Percentiles rank a stretch among this genome's conserved stretches.
Evolutionary conservation across 2,888 invertebrate species (phyloP).

Genomic region (Clusia tigrina): DNA sequence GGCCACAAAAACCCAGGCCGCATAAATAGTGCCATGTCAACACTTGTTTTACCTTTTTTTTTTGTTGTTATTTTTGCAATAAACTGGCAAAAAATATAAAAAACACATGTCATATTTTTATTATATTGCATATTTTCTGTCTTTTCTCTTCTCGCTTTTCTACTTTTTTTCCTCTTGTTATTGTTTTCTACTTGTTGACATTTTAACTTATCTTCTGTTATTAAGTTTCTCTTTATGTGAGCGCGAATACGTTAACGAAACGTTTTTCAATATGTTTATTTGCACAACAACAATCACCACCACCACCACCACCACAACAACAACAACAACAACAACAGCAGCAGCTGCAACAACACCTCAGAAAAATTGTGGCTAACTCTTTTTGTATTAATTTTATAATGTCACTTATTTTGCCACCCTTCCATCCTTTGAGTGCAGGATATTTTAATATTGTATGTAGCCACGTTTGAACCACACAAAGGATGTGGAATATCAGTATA

Average conservation of each 20-base stretch:
- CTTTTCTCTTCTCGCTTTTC: too few species aligned
- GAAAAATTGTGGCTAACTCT: too few species aligned
- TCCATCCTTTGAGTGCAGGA: too few species aligned
- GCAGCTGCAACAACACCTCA: too few species aligned
- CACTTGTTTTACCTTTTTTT: constrained; percentile 14
- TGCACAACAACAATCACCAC: background rate
- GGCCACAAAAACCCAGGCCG: constrained; percentile 7
- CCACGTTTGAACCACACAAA: too few species aligned
- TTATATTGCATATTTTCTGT: background rate
- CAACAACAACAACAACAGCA: too few species aligned
- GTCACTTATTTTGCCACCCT: too few species aligned
- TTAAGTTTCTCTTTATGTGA: background rate
- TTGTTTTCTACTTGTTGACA: constrained; percentile 11
- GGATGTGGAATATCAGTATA: too few species aligned
- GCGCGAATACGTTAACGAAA: background rate
- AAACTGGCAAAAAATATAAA: too few species aligned
- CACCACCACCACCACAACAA: too few species aligned
- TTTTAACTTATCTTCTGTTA: background rate
- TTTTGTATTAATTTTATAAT: too few species aligned
- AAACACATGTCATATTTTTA: background rate
- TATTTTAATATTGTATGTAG: too few species aligned
- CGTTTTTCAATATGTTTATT: background rate
- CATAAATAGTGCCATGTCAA: constrained; percentile 25
- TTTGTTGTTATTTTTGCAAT: constrained; percentile 22
- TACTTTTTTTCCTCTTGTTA: constrained; percentile 15